Conservation (phyloP, 92 coral and sea anemone species). For the Parazoanthus atlanticus region DNA sequence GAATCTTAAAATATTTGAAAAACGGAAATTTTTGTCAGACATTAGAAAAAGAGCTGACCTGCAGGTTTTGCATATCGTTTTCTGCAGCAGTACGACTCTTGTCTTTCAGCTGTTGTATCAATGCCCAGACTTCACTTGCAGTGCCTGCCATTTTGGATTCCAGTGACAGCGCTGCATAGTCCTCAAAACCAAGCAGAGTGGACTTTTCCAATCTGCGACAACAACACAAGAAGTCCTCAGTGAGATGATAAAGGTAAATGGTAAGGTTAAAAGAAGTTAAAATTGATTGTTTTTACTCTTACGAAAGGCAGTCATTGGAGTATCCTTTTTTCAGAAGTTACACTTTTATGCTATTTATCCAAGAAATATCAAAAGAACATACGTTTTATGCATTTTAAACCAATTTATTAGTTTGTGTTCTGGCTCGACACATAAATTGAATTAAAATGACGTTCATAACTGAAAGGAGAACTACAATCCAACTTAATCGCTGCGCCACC, state of each 20-base stretch:
- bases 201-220: slow-evolving; percentile 69
- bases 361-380: too few relatives aligned
- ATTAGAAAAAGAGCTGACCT: slow-evolving; percentile 47
- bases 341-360: too few relatives aligned
- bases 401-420: too few relatives aligned
- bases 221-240: neutral
- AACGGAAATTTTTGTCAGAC: neutral
- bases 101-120: slow-evolving; percentile 59
- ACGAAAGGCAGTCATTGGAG: too few relatives aligned
- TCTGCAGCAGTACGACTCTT: slow-evolving; percentile 74
- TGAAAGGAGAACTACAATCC: too few relatives aligned
- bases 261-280: too few relatives aligned
- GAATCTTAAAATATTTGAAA: neutral
- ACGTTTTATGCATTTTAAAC: too few relatives aligned
- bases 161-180: slow-evolving; percentile 75
- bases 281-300: too few relatives aligned
- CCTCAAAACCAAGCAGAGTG: slow-evolving; percentile 72
- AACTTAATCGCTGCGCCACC: too few relatives aligned
- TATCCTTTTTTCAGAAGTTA: too few relatives aligned
- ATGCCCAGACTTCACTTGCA: slow-evolving; percentile 78
- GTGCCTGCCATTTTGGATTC: slow-evolving; percentile 89
- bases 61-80: slow-evolving; percentile 61
- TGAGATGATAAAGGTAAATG: neutral
- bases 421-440: too few relatives aligned
- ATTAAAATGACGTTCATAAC: too few relatives aligned